Evolutionary conservation across 2,797 vertebrate genomes (phyloP), one percentile per base, ranked within the genome.

Genomic region (Pygocentrus nattereri): DNA sequence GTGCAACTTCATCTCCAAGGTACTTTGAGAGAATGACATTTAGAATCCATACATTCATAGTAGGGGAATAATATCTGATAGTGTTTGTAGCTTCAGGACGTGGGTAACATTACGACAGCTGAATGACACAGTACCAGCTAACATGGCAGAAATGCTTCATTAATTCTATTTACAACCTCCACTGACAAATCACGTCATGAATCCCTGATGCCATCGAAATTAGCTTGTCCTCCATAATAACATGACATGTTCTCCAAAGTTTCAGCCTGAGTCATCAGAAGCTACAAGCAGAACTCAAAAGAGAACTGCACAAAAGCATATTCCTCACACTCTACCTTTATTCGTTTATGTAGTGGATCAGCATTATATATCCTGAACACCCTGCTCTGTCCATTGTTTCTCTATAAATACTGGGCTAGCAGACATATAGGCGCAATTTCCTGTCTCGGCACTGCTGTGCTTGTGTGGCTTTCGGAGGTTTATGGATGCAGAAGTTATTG

Each of bases 141-240:
- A 74, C 19, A 4, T 50, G 52, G 52, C 30, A 58, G 71, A 58
- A 58, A 74, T 41, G 52, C 71, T 74, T 74, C 71, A 74, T 74
- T 74, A 74, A 74, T 75, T 81, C 80, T 69, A 84, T 84, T 73
- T 78, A 44, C 56, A 56, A 69, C 67, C 64, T 78, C 23, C 67
- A 59, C 44, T 59, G 50, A 69, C 83, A 74, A 84, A 78, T 44
- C 59, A 77, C 65, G 74, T 52, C 41, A 74, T 58, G 25, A 74
- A 74, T 15, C 52, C 30, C 52, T 2, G 52, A 74, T 23, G 52
- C 71, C 21, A 16, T 58, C 23, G 50, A 58, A 74, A 74, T 74
- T 13, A 74, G 31, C 71, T 74, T 74, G 71, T 74, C 71, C 52
- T 74, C 52, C 19, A 58, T 74, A 58, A 74, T 74, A 58, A 41